These are phyloP conservation scores for Montipora capitata DNA, from an alignment of 92 coral and sea anemone genomes.

Conservation along the genomic window DNA sequence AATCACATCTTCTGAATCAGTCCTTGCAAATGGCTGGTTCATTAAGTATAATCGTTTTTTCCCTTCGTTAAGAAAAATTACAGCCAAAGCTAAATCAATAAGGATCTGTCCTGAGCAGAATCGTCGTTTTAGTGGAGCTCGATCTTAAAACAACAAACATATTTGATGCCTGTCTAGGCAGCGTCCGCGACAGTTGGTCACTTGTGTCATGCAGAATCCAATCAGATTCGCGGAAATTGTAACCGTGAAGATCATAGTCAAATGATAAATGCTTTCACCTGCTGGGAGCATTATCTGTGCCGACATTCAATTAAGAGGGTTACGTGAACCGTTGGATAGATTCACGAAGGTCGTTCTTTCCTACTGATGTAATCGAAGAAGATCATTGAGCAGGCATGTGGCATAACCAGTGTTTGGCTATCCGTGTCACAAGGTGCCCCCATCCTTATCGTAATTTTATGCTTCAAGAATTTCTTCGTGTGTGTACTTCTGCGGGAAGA, in stretches of 20 bases:
- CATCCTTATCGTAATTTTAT: conserved; percentile 32
- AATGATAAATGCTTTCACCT: conserved; percentile 24
- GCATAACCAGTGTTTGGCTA: conserved; percentile 33
- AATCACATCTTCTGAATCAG: too few relatives aligned
- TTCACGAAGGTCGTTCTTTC: conserved; percentile 53
- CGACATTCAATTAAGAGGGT: conserved; percentile 12
- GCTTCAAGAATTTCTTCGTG: conserved; percentile 31
- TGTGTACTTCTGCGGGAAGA: conserved; percentile 19
- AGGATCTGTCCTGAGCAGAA: too few relatives aligned
- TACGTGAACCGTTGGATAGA: conserved; percentile 16
- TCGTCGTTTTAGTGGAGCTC: too few relatives aligned
- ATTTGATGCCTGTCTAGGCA: too few relatives aligned
- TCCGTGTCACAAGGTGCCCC: conserved; percentile 18
- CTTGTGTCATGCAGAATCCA: neutral
- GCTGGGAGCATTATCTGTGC: neutral
- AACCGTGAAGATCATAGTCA: neutral
- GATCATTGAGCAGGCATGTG: conserved; percentile 45
- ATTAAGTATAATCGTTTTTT: too few relatives aligned
- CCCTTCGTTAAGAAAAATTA: too few relatives aligned
- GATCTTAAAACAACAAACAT: too few relatives aligned
- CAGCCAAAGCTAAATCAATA: neutral
- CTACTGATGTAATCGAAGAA: conserved; percentile 70
- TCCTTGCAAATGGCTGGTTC: too few relatives aligned
- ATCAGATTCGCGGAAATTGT: neutral
- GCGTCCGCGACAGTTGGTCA: neutral